Evolutionary conservation across 2,888 invertebrate genomes (phyloP), one percentile per base, ranked within the genome.

Genomic region (Chloromyia formosa): DNA sequence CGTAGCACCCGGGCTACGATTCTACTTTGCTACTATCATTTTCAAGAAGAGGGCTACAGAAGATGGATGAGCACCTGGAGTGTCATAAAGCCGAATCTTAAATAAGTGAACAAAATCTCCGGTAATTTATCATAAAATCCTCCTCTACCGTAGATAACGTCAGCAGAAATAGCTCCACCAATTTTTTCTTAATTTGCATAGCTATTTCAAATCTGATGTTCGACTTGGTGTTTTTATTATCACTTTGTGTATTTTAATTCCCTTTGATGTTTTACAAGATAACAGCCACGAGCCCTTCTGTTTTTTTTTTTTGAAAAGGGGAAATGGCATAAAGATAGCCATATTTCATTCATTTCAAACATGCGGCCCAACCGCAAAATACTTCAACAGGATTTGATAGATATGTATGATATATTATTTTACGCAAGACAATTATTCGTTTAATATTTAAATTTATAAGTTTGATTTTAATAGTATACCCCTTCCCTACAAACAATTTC

Each of bases 111-210:
- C 73, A 69, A 75, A 76, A 76, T 75, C 74, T 75, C 73, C 74
- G 58, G 75, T 77, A 77, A 77, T 77, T 77, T 75, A 77, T 77
- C 77, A 77, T 75, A 71, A 74, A 77, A 54, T 74, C 54, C 54
- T 54, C 62, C 64, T 74, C 35, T 10, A 60, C 20, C 22, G 45
- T 23, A 84, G 84, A 84, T 84, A 84, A 83, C 84, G 84, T 84
- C 84, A 84, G 82, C 84, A 83, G 83, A 84, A 84, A 84, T 84
- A 83, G 83, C 81, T 84, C 83, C 80, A 81, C 83, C 82, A 83
- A 83, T 83, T 84, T 83, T 79, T 80, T 81, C 82, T 82, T 78
- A 77, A 79, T 79, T 79, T 79, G 79, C 79, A 79, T 79, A 79
- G 78, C 78, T 76, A 78, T 79, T 78, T 78, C 77, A 77, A 75